Evolutionary conservation across 2,888 invertebrate species (phyloP).

Genomic region (Microplitis manilae): DNA sequence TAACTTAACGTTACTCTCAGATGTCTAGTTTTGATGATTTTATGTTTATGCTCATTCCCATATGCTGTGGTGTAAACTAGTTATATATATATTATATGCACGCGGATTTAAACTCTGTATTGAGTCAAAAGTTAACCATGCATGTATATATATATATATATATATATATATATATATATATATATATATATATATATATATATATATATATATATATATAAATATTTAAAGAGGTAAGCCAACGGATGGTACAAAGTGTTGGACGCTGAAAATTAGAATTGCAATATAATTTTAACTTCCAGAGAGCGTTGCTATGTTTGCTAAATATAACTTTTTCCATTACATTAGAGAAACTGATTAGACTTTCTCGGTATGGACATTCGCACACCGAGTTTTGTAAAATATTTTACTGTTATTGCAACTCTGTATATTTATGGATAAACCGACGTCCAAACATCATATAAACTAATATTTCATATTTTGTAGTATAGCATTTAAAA

Average conservation of each 20-base stretch:
- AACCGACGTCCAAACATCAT: background rate
- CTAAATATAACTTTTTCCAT: constrained; percentile 40
- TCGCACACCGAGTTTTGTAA: constrained; percentile 20
- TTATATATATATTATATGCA: constrained; percentile 4
- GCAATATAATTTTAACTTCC: constrained; percentile 34
- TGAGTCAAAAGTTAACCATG: background rate
- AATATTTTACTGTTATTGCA: constrained; percentile 11
- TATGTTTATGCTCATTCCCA: constrained; percentile 9
- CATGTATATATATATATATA: background rate
- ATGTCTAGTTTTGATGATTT: background rate
- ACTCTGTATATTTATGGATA: background rate
- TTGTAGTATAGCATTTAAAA: background rate
- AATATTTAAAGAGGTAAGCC: background rate
- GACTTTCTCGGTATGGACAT: constrained; percentile 26
- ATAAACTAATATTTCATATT: background rate
- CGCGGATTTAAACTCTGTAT: background rate
- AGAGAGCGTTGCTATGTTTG: background rate
- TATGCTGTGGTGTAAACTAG: constrained; percentile 5
- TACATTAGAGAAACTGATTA: constrained; percentile 40
- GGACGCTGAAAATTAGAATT: constrained; percentile 36
- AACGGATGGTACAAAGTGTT: background rate
- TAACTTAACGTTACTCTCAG: background rate
- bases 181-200: background rate
- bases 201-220: background rate
- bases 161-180: background rate